Evolutionary conservation across 2,113 vertebrate species (phyloP), one percentile per base, ranked within the genome.

Genomic region (Aviceda subcristata): DNA sequence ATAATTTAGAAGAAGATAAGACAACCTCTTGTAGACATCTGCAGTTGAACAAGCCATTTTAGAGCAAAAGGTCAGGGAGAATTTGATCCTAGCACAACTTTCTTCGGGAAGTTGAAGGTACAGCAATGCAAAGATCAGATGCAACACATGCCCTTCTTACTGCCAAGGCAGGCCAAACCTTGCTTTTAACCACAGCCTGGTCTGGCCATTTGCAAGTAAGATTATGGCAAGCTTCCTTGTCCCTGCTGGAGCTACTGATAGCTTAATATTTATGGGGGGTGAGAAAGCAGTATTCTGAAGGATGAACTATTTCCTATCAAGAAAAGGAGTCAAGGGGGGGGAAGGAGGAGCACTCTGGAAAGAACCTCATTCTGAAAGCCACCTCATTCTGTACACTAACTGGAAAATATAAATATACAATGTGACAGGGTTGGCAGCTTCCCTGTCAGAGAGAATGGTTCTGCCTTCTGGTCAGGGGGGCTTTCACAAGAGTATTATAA

Each of bases 371-470:
- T 96, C 93, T 91, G 75, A 94, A 96, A 88, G 64, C 90, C 64
- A 76, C 86, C 94, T 95, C 39, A 1, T 69, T 90, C 74, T 68
- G 73, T 63, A 86, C 78, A 67, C 80, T 96, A 97, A 88, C 90
- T 94, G 94, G 92, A 96, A 96, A 96, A 97, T 94, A 98, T 60
- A 97, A 98, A 97, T 96, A 98, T 96, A 97, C 95, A 97, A 96
- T 95, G 97, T 97, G 98, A 98, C 98, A 98, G 96, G 95, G 97
- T 95, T 98, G 98, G 97, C 98, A 98, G 97, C 97, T 98, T 97
- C 95, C 68, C 86, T 95, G 96, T 85, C 91, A 88, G 93, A 94
- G 92, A 93, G 86, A 97, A 97, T n/a, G 11, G 55, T 94, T 98
- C 96, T 96, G 95, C 97, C 97, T 98, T 97, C 97, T 91, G 88